phyloP scores from a whole-genome alignment of 2,113 vertebrate genomes.

The Tragelaphus buxtoni region DNA sequence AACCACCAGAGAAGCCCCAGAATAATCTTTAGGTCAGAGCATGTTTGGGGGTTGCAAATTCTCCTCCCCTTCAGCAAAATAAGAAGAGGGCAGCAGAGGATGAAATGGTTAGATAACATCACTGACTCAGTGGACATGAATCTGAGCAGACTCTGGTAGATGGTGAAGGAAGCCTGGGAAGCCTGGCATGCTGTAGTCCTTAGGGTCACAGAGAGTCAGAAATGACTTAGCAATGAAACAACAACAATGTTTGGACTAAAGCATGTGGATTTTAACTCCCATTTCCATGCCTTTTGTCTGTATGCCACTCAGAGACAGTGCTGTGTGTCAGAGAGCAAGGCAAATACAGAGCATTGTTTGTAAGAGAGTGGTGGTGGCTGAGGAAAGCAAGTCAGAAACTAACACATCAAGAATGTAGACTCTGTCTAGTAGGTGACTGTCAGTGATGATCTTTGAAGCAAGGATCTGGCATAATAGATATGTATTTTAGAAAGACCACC shows the following conservation, averaged over 20 bases:
- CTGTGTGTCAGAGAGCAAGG: not conserved
- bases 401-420: not conserved
- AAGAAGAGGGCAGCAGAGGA: not conserved
- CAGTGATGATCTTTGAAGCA: not conserved
- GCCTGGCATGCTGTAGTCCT: not conserved
- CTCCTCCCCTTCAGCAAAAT: not conserved
- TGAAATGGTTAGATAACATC: not conserved
- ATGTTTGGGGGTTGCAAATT: not conserved
- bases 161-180: not conserved
- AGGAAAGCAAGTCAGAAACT: not conserved
- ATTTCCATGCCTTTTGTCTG: not conserved
- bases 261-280: not conserved
- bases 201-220: not conserved
- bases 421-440: not conserved
- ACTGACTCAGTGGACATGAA: not conserved
- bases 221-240: not conserved
- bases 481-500: not conserved
- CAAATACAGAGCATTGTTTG: not conserved
- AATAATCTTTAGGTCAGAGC: not conserved
- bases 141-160: not conserved
- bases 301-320: not conserved
- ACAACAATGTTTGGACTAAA: not conserved
- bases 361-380: accelerated
- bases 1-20: not conserved
- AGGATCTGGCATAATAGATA: not conserved